Evolutionary conservation across 2,888 invertebrate species (phyloP).

Genomic region (Prosapia bicincta): DNA sequence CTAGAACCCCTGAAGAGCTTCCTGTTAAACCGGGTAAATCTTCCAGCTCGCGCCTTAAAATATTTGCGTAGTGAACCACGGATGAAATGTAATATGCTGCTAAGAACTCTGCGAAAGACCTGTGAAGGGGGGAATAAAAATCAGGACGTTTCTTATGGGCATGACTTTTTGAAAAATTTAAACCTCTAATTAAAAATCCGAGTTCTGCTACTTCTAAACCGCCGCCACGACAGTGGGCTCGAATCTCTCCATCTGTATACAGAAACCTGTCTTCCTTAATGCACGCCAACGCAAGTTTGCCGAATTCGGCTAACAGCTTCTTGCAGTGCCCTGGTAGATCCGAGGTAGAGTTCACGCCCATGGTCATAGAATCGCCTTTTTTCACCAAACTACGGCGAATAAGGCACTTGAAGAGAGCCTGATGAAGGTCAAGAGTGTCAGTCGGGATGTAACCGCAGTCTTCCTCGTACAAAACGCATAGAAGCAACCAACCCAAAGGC

Average conservation of each 20-base stretch:
- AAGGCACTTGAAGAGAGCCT: slow-evolving; percentile 49
- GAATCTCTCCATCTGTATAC: slow-evolving; percentile 52
- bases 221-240: slow-evolving; percentile 33
- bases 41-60: slow-evolving; percentile 52
- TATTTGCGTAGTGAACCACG: slow-evolving; percentile 51
- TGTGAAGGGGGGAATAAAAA: slow-evolving; percentile 51
- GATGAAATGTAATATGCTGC: slow-evolving; percentile 56
- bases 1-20: slow-evolving; percentile 30
- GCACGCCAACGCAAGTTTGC: slow-evolving; percentile 51
- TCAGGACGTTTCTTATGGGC: slow-evolving; percentile 47
- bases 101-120: slow-evolving; percentile 52
- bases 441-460: slow-evolving; percentile 46
- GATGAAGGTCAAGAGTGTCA: slow-evolving; percentile 47
- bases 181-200: slow-evolving; percentile 49
- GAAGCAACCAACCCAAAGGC: slow-evolving; percentile 53
- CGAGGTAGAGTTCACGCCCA: slow-evolving; percentile 41
- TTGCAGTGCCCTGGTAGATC: slow-evolving; percentile 48
- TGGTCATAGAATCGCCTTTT: slow-evolving; percentile 42
- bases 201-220: slow-evolving; percentile 43
- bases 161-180: slow-evolving; percentile 46
- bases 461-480: slow-evolving; percentile 53
- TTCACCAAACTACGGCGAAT: slow-evolving; percentile 46
- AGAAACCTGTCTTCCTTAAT: slow-evolving; percentile 50
- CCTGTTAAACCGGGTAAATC: slow-evolving; percentile 48
- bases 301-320: slow-evolving; percentile 52